Evolutionary conservation across 2,797 vertebrate species (phyloP), one percentile per base, ranked within the genome.

Genomic region (Allobates femoralis): DNA sequence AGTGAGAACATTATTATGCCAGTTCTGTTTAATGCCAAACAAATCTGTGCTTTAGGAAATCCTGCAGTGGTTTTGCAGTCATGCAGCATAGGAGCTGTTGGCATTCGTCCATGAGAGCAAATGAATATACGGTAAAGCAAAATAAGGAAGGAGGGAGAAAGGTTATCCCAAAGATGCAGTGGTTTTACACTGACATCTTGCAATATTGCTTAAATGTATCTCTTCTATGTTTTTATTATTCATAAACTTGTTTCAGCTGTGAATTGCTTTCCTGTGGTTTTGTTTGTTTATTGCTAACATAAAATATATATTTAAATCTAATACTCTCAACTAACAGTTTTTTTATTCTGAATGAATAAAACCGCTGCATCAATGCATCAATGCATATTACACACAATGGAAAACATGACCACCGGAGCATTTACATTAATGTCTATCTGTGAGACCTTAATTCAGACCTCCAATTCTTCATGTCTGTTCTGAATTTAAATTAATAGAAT

Each of bases 21-120:
- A 87, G 51, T 74, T 87, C 62, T 79, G 55, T 34, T 26, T 79
- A 87, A 46, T 83, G 74, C 80, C 86, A 83, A 30, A 46, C 80
- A 87, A 87, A 80, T 84, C 77, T 81, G 82, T 66, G 82, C 82
- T 88, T 76, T 88, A 88, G 86, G 82, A 88, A 88, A 85, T 88
- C 77, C 76, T 84, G 77, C 82, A 81, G 82, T 85, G 58, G 86
- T 79, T 87, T 87, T 84, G 82, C 82, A 84, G 82, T 84, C 58
- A 80, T 84, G 78, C 82, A 83, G 76, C 81, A 81, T 66, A 80
- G 58, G 73, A 88, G 41, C 26, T 82, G 32, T 79, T 77, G 85
- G 85, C 85, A 82, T 60, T 16, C 75, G 30, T 84, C 77, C 86
- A 85, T 56, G 26, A 79, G 53, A 87, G 75, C 81, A 62, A 87